Percentiles rank a stretch among this genome's conserved stretches.
These are phyloP conservation scores for Choloepus didactylus DNA, from an alignment of 2,797 vertebrate species.

Conservation along the genomic window DNA sequence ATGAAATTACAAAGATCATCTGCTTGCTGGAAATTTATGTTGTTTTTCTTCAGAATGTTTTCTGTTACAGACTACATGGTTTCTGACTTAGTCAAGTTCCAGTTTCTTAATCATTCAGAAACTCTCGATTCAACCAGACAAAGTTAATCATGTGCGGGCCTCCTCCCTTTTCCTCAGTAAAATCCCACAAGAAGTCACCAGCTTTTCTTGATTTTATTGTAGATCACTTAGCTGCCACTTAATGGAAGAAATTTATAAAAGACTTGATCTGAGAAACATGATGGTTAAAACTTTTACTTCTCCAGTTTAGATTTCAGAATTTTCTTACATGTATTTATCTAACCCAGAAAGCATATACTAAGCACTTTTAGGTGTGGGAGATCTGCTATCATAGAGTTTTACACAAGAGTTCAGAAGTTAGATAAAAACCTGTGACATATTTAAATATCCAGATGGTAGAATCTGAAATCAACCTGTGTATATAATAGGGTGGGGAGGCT, in stretches of 20 bases:
- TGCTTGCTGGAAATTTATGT: constrained; percentile 76
- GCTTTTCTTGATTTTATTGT: constrained; percentile 32
- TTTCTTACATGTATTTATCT: constrained; percentile 43
- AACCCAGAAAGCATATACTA: constrained; percentile 21
- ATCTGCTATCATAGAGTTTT: constrained; percentile 12
- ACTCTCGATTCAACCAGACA: constrained; percentile 66
- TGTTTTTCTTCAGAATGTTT: constrained; percentile 78
- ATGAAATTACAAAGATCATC: constrained; percentile 60
- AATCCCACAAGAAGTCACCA: constrained; percentile 44
- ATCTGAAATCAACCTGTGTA: constrained; percentile 8
- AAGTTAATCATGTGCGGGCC: constrained; percentile 29
- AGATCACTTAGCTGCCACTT: neutral
- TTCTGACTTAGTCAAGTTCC: constrained; percentile 79
- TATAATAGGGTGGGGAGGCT: fast-evolving
- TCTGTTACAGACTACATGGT: constrained; percentile 77
- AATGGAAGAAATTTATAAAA: constrained; percentile 22
- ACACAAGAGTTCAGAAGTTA: constrained; percentile 6
- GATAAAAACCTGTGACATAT: neutral
- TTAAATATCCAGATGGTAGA: neutral
- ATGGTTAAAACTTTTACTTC: constrained; percentile 13
- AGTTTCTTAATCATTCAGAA: constrained; percentile 81
- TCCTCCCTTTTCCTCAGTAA: constrained; percentile 43
- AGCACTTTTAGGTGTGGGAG: neutral
- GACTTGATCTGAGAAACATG: neutral
- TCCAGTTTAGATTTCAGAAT: constrained; percentile 11